Base-by-base conservation (phyloP, 2,797 vertebrate genomes). In the Trematomus bernacchii region DNA sequence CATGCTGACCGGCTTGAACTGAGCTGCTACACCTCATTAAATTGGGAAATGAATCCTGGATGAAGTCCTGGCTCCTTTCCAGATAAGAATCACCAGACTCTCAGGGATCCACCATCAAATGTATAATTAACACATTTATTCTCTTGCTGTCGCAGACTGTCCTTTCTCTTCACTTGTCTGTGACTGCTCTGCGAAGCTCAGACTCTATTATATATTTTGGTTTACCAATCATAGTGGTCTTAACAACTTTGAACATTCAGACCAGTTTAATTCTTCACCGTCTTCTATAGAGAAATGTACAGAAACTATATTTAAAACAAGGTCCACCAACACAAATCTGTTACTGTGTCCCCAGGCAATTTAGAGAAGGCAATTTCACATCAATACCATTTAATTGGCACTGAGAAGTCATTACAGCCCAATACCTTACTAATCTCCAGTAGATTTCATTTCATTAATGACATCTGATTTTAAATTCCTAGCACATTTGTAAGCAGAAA, bases 1-100 rank as follows among this genome's bases (percentile, higher is more conserved):
- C 66, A 67, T 18, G 71, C 82, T 90, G 90, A 82, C 82, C 43
- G 44, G 73, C 80, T 83, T 64, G 76, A 83, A 79, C 84, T 80
- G 78, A 77, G 86, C 83, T 82, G 83, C 85, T 85, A 77, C 87
- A 93, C 87, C 91, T 93, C 91, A 94, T 94, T 94, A 93, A 93
- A 90, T 88, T 87, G 83, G 86, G 85, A 93, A 93, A 93, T 93
- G 79, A 92, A 91, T 93, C 89, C 87, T 82, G 87, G 80, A 86
- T 86, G 77, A 81, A 67, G 66, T 61, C 27, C 51, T 87, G 89
- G 91, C 88, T 84, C 67, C 55, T 66, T 79, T 83, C 77, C 89
- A 91, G 88, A 93, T 91, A 86, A 80, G 54, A 89, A 90, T 91
- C 90, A 71, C 71, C 43, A 64, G 71, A 71, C 80, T 85, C 89